Base-by-base conservation (phyloP, 2,113 vertebrate genomes). In the Serinus canaria region DNA sequence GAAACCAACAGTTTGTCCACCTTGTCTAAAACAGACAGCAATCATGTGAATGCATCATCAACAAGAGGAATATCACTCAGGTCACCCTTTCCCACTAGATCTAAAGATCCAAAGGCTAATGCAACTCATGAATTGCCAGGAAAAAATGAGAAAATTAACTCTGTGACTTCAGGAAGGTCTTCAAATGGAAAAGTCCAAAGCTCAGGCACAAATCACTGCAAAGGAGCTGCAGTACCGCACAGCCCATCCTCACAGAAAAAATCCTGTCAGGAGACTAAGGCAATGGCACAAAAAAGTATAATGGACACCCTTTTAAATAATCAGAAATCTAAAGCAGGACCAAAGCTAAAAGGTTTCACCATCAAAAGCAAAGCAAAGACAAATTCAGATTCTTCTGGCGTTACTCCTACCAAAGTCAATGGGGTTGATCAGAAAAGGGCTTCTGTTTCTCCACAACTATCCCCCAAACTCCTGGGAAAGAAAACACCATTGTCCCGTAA, bases 341-440 rank as follows among this genome's bases (percentile, higher is more conserved):
- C 98, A 44, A 99, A 98, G 96, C 94, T 98, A 16, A 99, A 98
- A 95, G 98, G 97, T 11, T 97, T 98, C 19, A 97, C 87, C 64
- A 95, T 98, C 88, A 99, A 98, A 94, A 98, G 96, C 90, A 98
- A 97, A 94, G 94, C 94, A 92, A 98, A 97, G 90, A 49, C 81
- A 70, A 91, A 93, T 55, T 39, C 69, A 7, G 98, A 98, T 77
- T 84, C 87, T 59, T 75, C 89, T 28, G 76, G 92, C 6, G 25
- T 90, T 12, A 95, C 75, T 84, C 3, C 75, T 7, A 63, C 86
- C 10, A 98, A 96, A 94, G 84, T 84, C 15, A 94, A 91, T n/a
- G 97, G 95, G 30, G 12, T 50, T 7, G 95, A 98, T 58, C 94
- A 85, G 89, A 98, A 96, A 95, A 98, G 97, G 87, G 31, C 76